Evolutionary conservation across 2,113 vertebrate genomes (phyloP).

Genomic region (Rattus norvegicus): DNA sequence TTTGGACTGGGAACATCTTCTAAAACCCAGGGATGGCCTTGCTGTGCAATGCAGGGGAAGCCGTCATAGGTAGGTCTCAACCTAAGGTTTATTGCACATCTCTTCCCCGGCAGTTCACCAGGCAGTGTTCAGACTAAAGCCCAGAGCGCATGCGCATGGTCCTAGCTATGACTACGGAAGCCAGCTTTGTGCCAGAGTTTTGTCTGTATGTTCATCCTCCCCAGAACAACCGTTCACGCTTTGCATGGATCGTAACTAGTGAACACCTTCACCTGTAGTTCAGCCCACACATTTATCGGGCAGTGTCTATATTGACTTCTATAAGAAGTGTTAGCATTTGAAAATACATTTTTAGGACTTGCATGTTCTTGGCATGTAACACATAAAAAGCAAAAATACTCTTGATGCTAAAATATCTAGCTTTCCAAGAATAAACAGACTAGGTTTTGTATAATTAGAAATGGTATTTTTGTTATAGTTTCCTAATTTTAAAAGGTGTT

Average conservation of each 20-base stretch:
- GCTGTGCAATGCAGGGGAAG: no score
- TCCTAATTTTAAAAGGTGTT: background rate
- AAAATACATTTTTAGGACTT: background rate
- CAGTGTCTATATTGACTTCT: background rate
- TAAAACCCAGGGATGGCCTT: background rate
- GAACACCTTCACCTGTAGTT: background rate
- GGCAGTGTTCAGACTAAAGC: background rate
- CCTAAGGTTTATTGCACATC: background rate
- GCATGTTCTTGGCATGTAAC: background rate
- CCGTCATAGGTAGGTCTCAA: background rate
- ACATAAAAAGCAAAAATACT: background rate
- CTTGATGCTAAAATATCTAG: background rate
- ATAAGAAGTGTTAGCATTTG: background rate
- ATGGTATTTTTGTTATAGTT: background rate
- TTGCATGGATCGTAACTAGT: background rate
- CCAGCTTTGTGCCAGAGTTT: background rate
- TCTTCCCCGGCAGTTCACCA: background rate
- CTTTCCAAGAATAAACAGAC: conserved; percentile 33
- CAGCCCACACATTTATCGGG: background rate
- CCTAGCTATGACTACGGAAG: background rate
- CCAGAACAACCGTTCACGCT: background rate
- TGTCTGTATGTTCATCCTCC: background rate
- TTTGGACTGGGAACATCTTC: background rate
- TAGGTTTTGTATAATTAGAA: background rate
- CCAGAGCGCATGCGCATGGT: background rate